Evolutionary conservation across 2,888 invertebrate species (phyloP).

Genomic region (Liposcelis brunnea): DNA sequence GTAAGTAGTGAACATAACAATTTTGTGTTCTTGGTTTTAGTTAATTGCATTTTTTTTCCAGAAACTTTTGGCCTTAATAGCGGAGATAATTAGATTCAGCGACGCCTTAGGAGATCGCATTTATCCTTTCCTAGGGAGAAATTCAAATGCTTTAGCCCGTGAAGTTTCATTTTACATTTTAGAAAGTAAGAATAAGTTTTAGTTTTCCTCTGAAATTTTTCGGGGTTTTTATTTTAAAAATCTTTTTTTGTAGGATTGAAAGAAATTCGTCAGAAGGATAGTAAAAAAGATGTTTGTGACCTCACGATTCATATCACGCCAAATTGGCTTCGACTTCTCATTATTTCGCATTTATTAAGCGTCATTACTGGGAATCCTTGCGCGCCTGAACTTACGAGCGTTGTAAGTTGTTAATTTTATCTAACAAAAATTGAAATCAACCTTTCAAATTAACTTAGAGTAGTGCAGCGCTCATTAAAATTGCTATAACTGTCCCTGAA

Average conservation of each 20-base stretch:
- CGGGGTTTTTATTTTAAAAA: no score
- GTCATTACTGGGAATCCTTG: neutral
- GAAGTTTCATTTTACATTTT: neutral
- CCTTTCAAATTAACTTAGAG: no score
- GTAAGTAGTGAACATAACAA: no score
- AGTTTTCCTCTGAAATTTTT: no score
- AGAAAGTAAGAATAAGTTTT: neutral
- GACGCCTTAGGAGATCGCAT: neutral
- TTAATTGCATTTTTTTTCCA: conserved; percentile 2
- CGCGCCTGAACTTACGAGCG: neutral
- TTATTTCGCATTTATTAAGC: neutral
- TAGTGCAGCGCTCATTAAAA: no score
- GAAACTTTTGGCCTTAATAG: neutral
- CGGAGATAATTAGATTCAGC: neutral
- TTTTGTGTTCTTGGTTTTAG: no score
- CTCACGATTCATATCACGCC: neutral
- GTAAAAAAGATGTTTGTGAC: neutral
- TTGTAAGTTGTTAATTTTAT: neutral
- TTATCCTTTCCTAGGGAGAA: conserved; percentile 1
- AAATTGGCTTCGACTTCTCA: neutral
- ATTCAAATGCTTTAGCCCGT: neutral
- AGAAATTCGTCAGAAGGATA: neutral
- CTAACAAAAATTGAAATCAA: neutral
- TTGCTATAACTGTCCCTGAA: no score
- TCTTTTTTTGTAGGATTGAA: neutral